phyloP scores from a whole-genome alignment of 2,113 vertebrate genomes.

The Datnioides undecimradiatus region DNA sequence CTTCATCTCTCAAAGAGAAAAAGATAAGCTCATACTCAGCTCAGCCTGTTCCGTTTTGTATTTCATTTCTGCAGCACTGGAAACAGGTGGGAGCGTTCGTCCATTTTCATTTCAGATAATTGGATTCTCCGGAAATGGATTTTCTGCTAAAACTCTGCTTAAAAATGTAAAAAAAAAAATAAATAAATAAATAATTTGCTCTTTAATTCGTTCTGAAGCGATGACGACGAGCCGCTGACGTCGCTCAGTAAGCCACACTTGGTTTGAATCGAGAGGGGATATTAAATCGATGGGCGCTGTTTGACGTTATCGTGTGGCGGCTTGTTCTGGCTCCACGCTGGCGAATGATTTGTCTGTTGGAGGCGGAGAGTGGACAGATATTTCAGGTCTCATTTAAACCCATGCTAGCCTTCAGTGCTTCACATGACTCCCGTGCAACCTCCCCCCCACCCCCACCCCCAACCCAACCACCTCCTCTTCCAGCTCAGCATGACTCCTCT shows the following conservation, averaged over 20 bases:
- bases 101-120: slow-evolving; percentile 62
- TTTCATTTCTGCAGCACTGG: slow-evolving; percentile 40
- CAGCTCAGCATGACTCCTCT: slow-evolving; percentile 53
- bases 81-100: slow-evolving; percentile 45
- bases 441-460: too few species aligned
- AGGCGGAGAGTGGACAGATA: slow-evolving; percentile 22
- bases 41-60: slow-evolving; percentile 48
- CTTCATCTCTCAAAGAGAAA: slow-evolving; percentile 46
- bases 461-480: background rate
- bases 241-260: background rate
- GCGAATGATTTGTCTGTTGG: background rate
- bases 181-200: too few species aligned
- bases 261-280: background rate
- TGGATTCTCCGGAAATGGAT: slow-evolving; percentile 54
- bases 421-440: background rate
- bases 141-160: slow-evolving; percentile 27
- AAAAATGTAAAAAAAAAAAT: background rate
- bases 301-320: background rate
- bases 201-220: background rate
- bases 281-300: background rate
- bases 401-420: background rate
- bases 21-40: slow-evolving; percentile 50
- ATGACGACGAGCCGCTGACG: background rate
- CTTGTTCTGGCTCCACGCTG: background rate
- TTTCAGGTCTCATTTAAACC: slow-evolving; percentile 11